These are phyloP conservation scores for Chionoecetes opilio DNA, from an alignment of 1,140 invertebrate genomes.

Conservation along the genomic window DNA sequence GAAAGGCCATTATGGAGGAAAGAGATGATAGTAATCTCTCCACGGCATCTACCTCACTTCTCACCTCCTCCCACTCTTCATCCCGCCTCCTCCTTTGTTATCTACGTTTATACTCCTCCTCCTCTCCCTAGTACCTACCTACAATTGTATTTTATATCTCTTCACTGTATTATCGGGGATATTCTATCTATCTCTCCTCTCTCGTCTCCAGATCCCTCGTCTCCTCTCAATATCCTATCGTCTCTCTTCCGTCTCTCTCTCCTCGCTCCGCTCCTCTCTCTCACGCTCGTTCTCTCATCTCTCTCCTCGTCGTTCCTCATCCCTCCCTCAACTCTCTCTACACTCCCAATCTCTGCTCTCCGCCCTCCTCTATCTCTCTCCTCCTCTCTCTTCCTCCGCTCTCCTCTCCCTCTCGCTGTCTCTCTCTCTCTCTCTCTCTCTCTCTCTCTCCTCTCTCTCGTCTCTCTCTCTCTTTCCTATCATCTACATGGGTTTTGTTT, in stretches of 20 bases:
- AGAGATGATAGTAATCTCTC: slow-evolving; percentile 20
- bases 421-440: slow-evolving; percentile 27
- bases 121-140: background rate
- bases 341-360: too few species aligned
- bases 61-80: background rate
- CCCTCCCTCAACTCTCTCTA: too few species aligned
- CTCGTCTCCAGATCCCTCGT: too few species aligned
- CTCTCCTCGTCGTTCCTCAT: too few species aligned
- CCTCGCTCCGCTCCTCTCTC: too few species aligned
- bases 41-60: background rate
- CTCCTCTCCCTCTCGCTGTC: background rate
- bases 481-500: too few species aligned
- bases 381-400: background rate
- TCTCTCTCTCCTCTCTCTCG: background rate
- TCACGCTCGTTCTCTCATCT: background rate
- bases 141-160: slow-evolving; percentile 30
- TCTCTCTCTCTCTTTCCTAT: background rate
- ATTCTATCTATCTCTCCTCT: too few species aligned
- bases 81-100: background rate
- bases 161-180: background rate
- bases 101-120: background rate
- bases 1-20: background rate
- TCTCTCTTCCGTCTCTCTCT: too few species aligned
- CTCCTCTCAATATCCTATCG: too few species aligned
- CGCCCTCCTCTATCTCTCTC: background rate